phyloP scores from a whole-genome alignment of 2,888 invertebrate genomes.

The Drosophila setosimentum region DNA sequence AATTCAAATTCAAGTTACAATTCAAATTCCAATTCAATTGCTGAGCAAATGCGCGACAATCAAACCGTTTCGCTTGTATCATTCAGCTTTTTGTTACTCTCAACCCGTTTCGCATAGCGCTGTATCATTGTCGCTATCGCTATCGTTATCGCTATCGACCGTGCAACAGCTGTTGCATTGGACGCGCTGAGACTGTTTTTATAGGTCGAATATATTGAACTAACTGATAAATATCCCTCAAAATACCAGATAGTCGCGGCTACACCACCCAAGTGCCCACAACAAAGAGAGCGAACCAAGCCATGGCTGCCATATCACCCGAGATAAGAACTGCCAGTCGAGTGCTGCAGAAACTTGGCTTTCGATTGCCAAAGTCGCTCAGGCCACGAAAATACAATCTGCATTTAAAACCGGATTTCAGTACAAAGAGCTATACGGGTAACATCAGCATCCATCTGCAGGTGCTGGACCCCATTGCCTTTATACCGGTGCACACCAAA shows the following conservation, averaged over 20 bases:
- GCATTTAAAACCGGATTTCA: conserved; percentile 88
- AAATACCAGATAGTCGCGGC: conserved; percentile 50
- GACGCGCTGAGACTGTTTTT: conserved; percentile 6
- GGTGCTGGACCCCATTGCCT: conserved; percentile 84
- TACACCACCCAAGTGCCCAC: conserved; percentile 62
- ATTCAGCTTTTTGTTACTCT: conserved; percentile 33
- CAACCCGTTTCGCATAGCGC: background rate
- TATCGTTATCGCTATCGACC: conserved; percentile 21
- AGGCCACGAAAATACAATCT: conserved; percentile 89
- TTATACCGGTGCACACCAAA: conserved; percentile 86
- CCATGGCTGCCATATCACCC: conserved; percentile 63
- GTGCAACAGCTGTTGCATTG: conserved; percentile 27
- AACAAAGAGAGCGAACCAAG: conserved; percentile 25
- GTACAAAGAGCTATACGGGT: conserved; percentile 87
- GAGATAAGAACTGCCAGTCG: conserved; percentile 80
- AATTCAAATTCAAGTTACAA: background rate
- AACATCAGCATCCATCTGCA: conserved; percentile 86
- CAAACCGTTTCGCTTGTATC: conserved; percentile 24
- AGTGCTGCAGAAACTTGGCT: conserved; percentile 82
- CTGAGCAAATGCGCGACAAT: background rate
- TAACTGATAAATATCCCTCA: conserved; percentile 22
- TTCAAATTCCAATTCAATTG: conserved; percentile 14
- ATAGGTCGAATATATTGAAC: conserved; percentile 1
- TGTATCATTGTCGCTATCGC: conserved; percentile 1
- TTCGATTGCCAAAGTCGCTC: conserved; percentile 87